Conservation (phyloP, 1,140 invertebrate species). For the Drosophila carrolli region DNA sequence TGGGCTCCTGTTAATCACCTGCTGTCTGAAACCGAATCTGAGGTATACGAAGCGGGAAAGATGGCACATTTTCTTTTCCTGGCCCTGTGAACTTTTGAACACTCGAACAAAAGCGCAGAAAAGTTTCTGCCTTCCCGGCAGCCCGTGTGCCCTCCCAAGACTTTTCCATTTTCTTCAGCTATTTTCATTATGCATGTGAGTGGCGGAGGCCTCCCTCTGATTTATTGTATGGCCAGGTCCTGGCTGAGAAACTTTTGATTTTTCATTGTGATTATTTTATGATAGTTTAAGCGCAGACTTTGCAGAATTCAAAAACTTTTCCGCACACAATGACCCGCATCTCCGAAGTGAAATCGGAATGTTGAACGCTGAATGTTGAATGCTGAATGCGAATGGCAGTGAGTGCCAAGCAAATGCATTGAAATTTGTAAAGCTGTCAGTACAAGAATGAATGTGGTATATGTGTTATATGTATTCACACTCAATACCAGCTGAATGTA, state of each 20-base stretch:
- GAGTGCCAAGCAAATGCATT: conserved; percentile 55
- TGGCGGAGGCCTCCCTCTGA: conserved; percentile 45
- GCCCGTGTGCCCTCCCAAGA: conserved; percentile 2
- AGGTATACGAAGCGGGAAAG: neutral
- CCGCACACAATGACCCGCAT: conserved; percentile 32
- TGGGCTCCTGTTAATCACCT: conserved; percentile 49
- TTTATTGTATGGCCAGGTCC: conserved; percentile 60
- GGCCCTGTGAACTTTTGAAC: conserved; percentile 68
- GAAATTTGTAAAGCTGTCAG: conserved; percentile 58
- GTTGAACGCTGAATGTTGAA: conserved; percentile 19
- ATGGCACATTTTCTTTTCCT: conserved; percentile 15
- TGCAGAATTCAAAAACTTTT: conserved; percentile 51
- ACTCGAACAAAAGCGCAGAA: conserved; percentile 62
- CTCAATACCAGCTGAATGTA: conserved; percentile 28
- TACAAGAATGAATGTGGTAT: conserved; percentile 27
- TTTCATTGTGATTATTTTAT: conserved; percentile 81
- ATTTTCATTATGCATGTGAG: conserved; percentile 65
- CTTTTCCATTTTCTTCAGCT: conserved; percentile 39
- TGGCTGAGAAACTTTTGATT: conserved; percentile 63
- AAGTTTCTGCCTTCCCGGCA: conserved; percentile 45
- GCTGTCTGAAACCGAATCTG: conserved; percentile 27
- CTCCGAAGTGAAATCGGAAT: conserved; percentile 34
- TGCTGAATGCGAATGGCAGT: conserved; percentile 46
- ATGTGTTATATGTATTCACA: conserved; percentile 21
- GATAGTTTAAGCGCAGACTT: conserved; percentile 68